These are phyloP conservation scores for Telmatherina bonti DNA, from an alignment of 2,797 vertebrate species.

Conservation along the genomic window DNA sequence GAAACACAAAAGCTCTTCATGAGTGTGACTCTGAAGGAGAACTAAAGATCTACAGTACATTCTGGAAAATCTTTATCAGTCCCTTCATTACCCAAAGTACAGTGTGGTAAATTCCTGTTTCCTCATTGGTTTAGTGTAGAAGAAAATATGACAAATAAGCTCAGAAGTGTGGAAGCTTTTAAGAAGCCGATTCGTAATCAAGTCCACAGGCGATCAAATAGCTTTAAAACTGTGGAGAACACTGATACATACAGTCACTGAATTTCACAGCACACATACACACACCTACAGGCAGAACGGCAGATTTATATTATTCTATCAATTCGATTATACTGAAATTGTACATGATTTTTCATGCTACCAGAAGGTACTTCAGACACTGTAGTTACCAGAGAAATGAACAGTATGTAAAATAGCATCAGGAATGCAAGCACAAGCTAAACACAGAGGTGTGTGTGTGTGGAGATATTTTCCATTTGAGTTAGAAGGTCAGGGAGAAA, in stretches of 20 bases:
- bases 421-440: background rate
- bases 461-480: background rate
- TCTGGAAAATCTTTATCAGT: slow-evolving; percentile 26
- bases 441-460: background rate
- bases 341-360: background rate
- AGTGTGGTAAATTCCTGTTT: slow-evolving; percentile 20
- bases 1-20: slow-evolving; percentile 70
- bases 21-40: slow-evolving; percentile 47
- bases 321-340: background rate
- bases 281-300: background rate
- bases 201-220: background rate
- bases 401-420: background rate
- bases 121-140: background rate
- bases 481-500: background rate
- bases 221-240: background rate
- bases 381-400: background rate
- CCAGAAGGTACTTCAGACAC: background rate
- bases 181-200: background rate
- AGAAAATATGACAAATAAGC: no score
- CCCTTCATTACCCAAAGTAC: slow-evolving; percentile 32
- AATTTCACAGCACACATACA: background rate
- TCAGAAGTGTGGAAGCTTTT: no score
- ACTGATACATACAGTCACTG: background rate
- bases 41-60: slow-evolving; percentile 21
- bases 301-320: background rate